These are phyloP conservation scores for Erpornis zantholeuca DNA, from an alignment of 2,113 vertebrate genomes.

Conservation along the genomic window DNA sequence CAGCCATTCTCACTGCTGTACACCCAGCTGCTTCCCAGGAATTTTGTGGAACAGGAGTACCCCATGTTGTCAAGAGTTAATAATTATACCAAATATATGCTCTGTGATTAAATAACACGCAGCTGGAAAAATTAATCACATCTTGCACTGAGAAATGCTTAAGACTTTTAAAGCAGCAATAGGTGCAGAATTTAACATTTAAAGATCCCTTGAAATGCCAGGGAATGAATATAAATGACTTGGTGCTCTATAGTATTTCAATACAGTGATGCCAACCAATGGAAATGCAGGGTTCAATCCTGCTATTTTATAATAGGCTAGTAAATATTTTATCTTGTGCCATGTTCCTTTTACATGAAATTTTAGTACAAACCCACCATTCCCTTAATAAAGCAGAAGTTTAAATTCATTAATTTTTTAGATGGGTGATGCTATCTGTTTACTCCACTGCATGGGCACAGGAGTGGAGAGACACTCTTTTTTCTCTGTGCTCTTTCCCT, in stretches of 20 bases:
- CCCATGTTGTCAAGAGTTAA: neutral
- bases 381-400: neutral
- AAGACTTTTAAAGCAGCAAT: conserved; percentile 41
- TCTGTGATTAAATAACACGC: conserved; percentile 23
- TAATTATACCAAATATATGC: conserved; percentile 28
- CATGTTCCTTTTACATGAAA: neutral
- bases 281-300: neutral
- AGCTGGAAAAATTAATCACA: conserved; percentile 45
- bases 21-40: neutral
- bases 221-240: conserved; percentile 53
- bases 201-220: conserved; percentile 51
- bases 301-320: conserved; percentile 38
- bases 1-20: neutral
- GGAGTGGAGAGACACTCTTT: neutral
- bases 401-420: neutral
- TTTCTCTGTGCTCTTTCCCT: neutral
- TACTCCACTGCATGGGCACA: neutral
- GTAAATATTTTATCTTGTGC: conserved; percentile 37
- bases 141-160: conserved; percentile 2
- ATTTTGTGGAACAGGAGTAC: neutral
- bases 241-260: neutral
- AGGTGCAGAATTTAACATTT: conserved; percentile 47
- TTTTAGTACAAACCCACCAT: neutral
- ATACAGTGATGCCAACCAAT: neutral
- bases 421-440: neutral